Evolutionary conservation across 1,140 invertebrate species (phyloP), one percentile per base, ranked within the genome.

Genomic region (Micrasema minimum): DNA sequence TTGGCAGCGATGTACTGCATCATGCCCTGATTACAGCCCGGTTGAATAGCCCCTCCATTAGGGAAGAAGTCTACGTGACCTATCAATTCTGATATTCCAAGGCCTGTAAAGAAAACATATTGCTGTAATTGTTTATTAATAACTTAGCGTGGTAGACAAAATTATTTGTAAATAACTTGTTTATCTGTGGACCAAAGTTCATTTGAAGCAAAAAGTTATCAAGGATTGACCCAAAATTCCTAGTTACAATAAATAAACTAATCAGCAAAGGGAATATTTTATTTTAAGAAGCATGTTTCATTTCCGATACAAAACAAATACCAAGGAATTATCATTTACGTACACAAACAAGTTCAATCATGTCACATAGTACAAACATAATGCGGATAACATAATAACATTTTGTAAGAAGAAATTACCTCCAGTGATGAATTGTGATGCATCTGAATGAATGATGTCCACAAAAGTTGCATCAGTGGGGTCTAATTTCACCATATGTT

Each of bases 41-140:
- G 95, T 80, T 96, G 95, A 70, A 90, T 88, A 5, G 88, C 87
- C 0, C 95, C 95, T 0, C 93, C 93, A 76, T 96, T 97, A 0
- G 94, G 94, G 80, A 91, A 96, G 82, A 95, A 97, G 80, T 97
- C 95, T 0, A 96, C 88, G 78, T 96, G 93, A 0, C 93, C 94
- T 37, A 93, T 88, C 0, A 91, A 87, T 77, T 95, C 90, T 41
- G 85, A 88, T 76, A 95, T 93, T 20, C 94, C 94, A 11, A 94
- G 83, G 75, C 92, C 92, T 85, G 72, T 18, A 66, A 69, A 61
- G 2, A 20, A 51, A 51, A n/a, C 5, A n/a, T n/a, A n/a, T n/a
- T n/a, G n/a, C n/a, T n/a, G n/a, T n/a, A n/a, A n/a, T n/a, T n/a
- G n/a, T n/a, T n/a, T n/a, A n/a, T n/a, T n/a, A n/a, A n/a, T n/a